phyloP scores from a whole-genome alignment of 64 coral and sea anemone species.

The Dendronephthya gigantea region DNA sequence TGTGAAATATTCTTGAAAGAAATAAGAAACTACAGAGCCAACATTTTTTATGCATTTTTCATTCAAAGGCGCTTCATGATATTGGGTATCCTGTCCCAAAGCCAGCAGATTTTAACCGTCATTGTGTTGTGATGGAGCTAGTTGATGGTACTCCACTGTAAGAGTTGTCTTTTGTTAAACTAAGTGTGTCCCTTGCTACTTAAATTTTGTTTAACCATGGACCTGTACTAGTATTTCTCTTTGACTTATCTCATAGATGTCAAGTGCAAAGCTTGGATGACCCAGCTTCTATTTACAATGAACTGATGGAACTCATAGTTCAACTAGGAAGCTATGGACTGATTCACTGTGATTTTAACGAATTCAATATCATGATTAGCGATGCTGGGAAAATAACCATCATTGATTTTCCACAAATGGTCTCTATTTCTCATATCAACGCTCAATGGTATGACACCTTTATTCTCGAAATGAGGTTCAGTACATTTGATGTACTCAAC shows the following conservation, averaged over 20 bases:
- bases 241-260: constrained; percentile 39
- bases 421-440: constrained; percentile 92
- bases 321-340: constrained; percentile 66
- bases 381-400: constrained; percentile 76
- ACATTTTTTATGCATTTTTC: neutral
- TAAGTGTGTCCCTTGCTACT: too few relatives aligned
- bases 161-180: constrained; percentile 15
- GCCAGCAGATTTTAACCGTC: constrained; percentile 78
- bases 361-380: constrained; percentile 87
- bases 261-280: constrained; percentile 70
- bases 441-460: constrained; percentile 85
- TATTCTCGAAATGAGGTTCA: too few relatives aligned
- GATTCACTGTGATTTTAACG: constrained; percentile 96
- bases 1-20: neutral
- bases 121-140: constrained; percentile 92
- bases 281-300: constrained; percentile 54
- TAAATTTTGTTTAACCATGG: neutral
- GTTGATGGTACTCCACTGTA: constrained; percentile 89
- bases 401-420: constrained; percentile 97
- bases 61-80: constrained; percentile 62
- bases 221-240: neutral
- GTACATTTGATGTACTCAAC: too few relatives aligned
- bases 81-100: constrained; percentile 76
- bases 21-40: too few relatives aligned
- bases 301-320: constrained; percentile 87